Percentiles rank a stretch among this genome's conserved stretches.
Evolutionary conservation across 2,888 invertebrate genomes (phyloP).

Genomic region (Cheilosia urbana): DNA sequence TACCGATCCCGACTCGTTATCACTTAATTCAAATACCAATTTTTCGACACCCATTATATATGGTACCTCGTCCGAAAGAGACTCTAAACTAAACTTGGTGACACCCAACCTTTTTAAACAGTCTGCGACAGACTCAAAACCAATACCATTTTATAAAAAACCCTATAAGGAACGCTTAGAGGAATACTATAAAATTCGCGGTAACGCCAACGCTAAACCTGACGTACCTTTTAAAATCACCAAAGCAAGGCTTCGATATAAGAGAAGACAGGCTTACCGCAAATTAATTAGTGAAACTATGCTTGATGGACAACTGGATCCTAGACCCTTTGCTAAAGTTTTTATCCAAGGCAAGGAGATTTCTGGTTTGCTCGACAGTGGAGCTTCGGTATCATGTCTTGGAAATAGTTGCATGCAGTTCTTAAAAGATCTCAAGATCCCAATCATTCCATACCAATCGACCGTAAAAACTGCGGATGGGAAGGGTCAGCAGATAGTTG

Average conservation of each 20-base stretch:
- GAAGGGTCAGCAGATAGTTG: not conserved
- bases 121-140: no score
- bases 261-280: not conserved
- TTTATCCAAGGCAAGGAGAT: not conserved
- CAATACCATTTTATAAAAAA: not conserved
- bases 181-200: no score
- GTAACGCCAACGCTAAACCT: not conserved
- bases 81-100: no score
- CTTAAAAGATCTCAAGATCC: not conserved
- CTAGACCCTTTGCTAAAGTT: not conserved
- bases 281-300: not conserved
- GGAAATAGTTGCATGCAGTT: not conserved
- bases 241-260: not conserved
- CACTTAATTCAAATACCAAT: not conserved
- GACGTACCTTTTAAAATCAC: not conserved
- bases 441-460: not conserved
- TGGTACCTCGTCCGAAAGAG: no score
- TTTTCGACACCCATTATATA: not conserved
- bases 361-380: no score
- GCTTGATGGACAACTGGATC: not conserved
- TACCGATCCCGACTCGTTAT: not conserved
- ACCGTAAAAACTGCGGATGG: not conserved
- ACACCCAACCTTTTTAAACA: no score
- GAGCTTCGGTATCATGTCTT: constrained; percentile 2
- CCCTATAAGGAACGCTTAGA: not conserved